Conservation (phyloP, 2,113 vertebrate genomes). For the Apeltes quadracus region DNA sequence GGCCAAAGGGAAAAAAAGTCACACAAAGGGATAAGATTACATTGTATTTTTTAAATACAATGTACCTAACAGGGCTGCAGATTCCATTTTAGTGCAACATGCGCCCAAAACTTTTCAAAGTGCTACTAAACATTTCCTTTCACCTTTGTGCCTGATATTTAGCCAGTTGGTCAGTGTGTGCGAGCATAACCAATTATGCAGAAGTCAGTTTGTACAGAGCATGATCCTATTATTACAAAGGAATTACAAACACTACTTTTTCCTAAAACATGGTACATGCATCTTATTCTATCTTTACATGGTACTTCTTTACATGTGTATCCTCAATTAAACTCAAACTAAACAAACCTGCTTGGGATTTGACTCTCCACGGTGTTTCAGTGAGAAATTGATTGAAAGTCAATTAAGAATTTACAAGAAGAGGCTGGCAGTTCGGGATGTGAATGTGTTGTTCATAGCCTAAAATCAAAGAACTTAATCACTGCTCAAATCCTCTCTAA, state of each 20-base stretch:
- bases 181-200: neutral
- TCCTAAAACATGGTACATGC: neutral
- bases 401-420: constrained; percentile 44
- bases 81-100: too few relatives aligned
- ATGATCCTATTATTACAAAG: neutral
- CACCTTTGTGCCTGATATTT: too few relatives aligned
- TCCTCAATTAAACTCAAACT: neutral
- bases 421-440: constrained; percentile 32
- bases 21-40: constrained; percentile 8
- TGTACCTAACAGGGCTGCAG: neutral
- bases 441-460: constrained; percentile 34
- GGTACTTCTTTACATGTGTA: neutral
- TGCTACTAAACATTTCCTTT: too few relatives aligned
- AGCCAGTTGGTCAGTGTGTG: too few relatives aligned
- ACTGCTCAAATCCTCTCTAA: constrained; percentile 37
- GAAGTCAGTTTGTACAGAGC: neutral
- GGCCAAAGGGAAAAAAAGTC: neutral
- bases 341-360: neutral
- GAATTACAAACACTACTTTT: neutral
- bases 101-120: too few relatives aligned
- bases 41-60: neutral
- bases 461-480: constrained; percentile 55
- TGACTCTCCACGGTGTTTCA: constrained; percentile 20
- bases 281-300: neutral
- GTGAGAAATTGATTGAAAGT: constrained; percentile 42